phyloP scores from a whole-genome alignment of 2,797 vertebrate genomes.

The Acipenser transmontanus region DNA sequence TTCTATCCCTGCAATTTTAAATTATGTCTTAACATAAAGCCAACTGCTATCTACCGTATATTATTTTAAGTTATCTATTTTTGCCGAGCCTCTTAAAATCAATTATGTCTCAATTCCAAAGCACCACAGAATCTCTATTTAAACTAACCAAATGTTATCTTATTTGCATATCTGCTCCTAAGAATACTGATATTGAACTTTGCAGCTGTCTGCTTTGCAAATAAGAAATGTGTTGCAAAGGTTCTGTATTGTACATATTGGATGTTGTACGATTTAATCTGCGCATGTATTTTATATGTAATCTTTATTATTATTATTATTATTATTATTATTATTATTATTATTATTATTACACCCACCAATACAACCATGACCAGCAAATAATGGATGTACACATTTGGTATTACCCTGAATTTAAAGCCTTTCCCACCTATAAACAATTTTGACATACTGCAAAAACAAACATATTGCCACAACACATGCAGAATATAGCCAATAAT shows the following conservation, averaged over 20 bases:
- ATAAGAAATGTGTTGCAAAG: background rate
- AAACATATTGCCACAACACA: constrained; percentile 7
- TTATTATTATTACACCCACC: background rate
- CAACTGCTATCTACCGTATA: too few species aligned
- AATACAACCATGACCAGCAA: background rate
- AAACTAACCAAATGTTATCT: background rate
- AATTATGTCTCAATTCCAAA: background rate
- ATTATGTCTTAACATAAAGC: too few species aligned
- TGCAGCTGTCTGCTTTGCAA: background rate
- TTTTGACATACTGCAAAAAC: too few species aligned
- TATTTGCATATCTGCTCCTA: background rate
- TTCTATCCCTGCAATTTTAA: too few species aligned
- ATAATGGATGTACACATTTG: background rate
- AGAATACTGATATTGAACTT: background rate
- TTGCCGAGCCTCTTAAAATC: background rate
- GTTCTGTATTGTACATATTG: background rate
- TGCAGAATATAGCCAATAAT: constrained; percentile 8
- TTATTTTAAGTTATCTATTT: too few species aligned
- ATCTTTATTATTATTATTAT: background rate
- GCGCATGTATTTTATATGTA: background rate
- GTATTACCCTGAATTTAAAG: too few species aligned
- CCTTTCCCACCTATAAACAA: too few species aligned
- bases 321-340: too few species aligned
- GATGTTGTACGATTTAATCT: background rate
- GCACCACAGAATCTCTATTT: background rate